Evolutionary conservation across 2,888 invertebrate genomes (phyloP).

Genomic region (Agelastica alni): DNA sequence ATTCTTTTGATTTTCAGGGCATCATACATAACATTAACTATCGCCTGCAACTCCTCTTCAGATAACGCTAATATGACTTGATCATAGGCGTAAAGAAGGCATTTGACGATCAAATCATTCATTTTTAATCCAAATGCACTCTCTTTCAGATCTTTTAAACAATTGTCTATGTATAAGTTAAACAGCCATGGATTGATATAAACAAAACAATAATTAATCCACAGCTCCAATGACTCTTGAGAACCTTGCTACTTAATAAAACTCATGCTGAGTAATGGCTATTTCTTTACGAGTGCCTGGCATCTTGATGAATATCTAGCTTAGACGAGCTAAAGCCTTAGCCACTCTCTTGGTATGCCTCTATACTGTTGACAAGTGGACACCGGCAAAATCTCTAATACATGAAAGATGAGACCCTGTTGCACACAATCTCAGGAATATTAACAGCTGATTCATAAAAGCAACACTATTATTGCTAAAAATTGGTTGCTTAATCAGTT

Average conservation of each 20-base stretch:
- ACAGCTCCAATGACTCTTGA: conserved; percentile 8
- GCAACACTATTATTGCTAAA: neutral
- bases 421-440: neutral
- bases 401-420: neutral
- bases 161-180: no score
- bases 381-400: neutral
- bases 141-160: no score
- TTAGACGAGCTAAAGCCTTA: neutral
- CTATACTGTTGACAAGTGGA: neutral
- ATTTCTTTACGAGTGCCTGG: conserved; percentile 1
- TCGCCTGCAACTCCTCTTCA: no score
- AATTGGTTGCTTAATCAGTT: neutral
- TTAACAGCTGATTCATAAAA: neutral
- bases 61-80: no score
- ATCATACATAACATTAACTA: no score
- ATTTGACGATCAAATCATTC: no score
- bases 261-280: neutral
- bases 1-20: no score
- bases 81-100: no score
- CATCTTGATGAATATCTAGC: conserved; percentile 7
- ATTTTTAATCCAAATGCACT: no score
- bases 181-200: no score
- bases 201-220: no score
- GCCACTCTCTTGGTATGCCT: neutral
- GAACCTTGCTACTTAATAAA: conserved; percentile 3